Conservation (phyloP, 2,113 vertebrate genomes). For the Cyanoliseus patagonus region DNA sequence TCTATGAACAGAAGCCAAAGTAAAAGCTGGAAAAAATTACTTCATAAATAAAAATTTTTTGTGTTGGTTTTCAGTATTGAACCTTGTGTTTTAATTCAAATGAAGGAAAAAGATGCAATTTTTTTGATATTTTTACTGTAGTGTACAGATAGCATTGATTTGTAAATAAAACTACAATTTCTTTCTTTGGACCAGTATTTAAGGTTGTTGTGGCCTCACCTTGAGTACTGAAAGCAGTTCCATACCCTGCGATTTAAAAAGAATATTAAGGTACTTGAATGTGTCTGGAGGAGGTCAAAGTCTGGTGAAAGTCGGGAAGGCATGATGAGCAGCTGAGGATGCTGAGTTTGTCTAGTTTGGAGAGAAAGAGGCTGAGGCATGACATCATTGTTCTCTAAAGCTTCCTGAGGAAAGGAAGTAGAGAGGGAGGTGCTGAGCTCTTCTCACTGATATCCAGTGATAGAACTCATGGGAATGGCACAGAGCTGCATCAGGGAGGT, state of each 20-base stretch:
- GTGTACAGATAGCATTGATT: not conserved
- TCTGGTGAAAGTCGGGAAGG: not conserved
- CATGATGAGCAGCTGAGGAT: not conserved
- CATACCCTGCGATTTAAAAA: not conserved
- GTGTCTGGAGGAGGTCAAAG: not conserved
- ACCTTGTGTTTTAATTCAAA: conserved; percentile 48
- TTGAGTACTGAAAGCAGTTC: not conserved
- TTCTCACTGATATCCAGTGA: not conserved
- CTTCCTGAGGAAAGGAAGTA: not conserved
- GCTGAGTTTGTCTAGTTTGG: not conserved
- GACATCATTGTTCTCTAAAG: not conserved
- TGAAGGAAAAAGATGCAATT: not conserved
- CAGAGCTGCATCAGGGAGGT: not conserved
- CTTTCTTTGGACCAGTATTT: not conserved
- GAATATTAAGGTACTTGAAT: not conserved
- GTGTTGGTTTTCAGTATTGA: conserved; percentile 7
- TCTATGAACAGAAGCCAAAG: conserved; percentile 64
- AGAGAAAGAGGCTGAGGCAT: not conserved
- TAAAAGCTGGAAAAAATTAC: conserved; percentile 46
- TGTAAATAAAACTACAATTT: conserved; percentile 17
- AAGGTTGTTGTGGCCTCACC: not conserved
- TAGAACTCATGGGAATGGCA: rapidly evolving
- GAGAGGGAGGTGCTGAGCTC: not conserved
- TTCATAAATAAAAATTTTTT: conserved; percentile 58
- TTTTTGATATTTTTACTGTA: conserved; percentile 18